phyloP scores from a whole-genome alignment of 2,888 invertebrate species.

The Drosophila picticornis region DNA sequence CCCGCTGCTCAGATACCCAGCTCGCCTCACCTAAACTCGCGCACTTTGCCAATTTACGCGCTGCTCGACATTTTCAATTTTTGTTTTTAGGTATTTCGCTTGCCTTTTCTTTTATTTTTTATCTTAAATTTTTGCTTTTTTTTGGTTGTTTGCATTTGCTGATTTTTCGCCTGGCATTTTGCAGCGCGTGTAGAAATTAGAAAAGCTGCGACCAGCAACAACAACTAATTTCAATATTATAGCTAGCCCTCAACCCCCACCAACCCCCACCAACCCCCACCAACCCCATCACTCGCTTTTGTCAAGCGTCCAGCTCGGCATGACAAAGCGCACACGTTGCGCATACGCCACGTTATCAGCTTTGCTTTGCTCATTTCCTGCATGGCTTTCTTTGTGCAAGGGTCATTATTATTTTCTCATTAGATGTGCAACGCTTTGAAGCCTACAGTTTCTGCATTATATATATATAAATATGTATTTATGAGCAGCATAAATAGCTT shows the following conservation, averaged over 20 bases:
- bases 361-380: slow-evolving; percentile 31
- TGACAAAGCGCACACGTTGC: slow-evolving; percentile 35
- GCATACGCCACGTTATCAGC: slow-evolving; percentile 45
- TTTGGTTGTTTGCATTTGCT: slow-evolving; percentile 9
- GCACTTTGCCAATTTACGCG: slow-evolving; percentile 64
- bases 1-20: too few species aligned
- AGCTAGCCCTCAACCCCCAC: neutral
- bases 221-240: slow-evolving; percentile 50
- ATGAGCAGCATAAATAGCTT: neutral
- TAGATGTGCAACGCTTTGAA: neutral
- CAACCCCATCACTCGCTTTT: neutral
- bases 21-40: neutral
- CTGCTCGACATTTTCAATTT: slow-evolving; percentile 39
- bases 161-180: slow-evolving; percentile 16
- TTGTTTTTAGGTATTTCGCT: neutral
- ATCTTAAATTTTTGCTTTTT: neutral
- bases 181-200: slow-evolving; percentile 52
- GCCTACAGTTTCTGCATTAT: neutral
- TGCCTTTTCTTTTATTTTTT: neutral
- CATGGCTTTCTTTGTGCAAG: neutral
- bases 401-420: neutral
- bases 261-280: neutral
- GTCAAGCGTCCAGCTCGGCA: slow-evolving; percentile 4
- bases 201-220: slow-evolving; percentile 37
- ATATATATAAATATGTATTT: neutral